Conservation (phyloP, 2,888 invertebrate genomes). For the Cotesia congregata region DNA sequence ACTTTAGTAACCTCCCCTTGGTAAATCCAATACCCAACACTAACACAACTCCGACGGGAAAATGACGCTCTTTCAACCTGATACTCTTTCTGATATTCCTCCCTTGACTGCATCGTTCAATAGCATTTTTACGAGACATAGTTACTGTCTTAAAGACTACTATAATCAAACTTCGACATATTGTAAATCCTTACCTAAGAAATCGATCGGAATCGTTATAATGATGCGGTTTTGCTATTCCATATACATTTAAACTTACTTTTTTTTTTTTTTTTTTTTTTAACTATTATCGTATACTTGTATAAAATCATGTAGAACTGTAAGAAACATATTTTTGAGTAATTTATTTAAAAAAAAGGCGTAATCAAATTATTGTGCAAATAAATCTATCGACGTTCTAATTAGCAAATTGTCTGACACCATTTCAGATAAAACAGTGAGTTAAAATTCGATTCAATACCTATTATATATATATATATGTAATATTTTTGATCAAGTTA, state of each 20-base stretch:
- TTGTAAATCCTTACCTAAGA: neutral
- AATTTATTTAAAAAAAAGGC: too few relatives aligned
- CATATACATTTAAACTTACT: neutral
- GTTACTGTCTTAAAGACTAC: constrained; percentile 59
- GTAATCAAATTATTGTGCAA: too few relatives aligned
- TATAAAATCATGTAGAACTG: too few relatives aligned
- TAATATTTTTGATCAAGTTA: too few relatives aligned
- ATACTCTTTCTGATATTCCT: neutral
- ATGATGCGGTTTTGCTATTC: too few relatives aligned
- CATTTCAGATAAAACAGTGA: too few relatives aligned
- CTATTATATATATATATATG: too few relatives aligned
- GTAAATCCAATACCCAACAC: constrained; percentile 59
- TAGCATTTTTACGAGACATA: constrained; percentile 69
- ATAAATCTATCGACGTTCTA: too few relatives aligned
- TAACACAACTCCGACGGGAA: constrained; percentile 64
- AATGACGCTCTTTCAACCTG: constrained; percentile 58
- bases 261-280: constrained; percentile 21
- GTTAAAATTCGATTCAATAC: too few relatives aligned
- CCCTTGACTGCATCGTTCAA: constrained; percentile 49
- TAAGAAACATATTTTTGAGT: too few relatives aligned
- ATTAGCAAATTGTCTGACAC: too few relatives aligned
- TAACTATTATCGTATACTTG: neutral
- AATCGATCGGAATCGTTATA: neutral
- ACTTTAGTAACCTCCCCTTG: constrained; percentile 44
- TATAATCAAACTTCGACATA: too few relatives aligned